These are phyloP conservation scores for Epizoanthus ramosus DNA, from an alignment of 92 coral and sea anemone species.

Conservation along the genomic window DNA sequence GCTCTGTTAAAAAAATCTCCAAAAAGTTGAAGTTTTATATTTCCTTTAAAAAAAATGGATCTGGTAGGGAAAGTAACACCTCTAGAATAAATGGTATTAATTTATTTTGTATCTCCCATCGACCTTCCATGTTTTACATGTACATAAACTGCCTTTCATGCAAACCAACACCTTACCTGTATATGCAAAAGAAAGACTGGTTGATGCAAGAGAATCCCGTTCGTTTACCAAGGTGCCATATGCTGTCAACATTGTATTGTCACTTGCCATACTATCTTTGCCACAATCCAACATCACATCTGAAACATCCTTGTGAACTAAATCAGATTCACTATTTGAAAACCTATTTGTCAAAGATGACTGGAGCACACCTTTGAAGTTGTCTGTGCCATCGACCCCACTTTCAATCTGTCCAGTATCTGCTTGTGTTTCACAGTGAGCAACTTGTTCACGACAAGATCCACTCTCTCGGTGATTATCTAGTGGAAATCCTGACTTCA, in stretches of 20 bases:
- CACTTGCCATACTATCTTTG: neutral
- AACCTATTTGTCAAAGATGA: too few species aligned
- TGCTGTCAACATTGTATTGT: neutral
- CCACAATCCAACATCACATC: neutral
- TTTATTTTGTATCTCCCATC: too few species aligned
- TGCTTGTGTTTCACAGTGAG: neutral
- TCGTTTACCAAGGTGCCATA: slow-evolving; percentile 18
- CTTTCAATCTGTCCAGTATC: neutral
- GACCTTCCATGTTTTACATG: neutral
- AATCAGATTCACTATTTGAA: neutral
- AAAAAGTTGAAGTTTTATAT: too few species aligned
- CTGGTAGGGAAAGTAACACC: too few species aligned
- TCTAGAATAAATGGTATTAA: too few species aligned
- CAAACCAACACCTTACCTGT: slow-evolving; percentile 64
- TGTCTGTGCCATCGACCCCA: too few species aligned
- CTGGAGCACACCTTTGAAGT: too few species aligned
- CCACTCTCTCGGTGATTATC: neutral
- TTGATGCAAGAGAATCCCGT: slow-evolving; percentile 76
- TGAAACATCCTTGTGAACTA: slow-evolving; percentile 9
- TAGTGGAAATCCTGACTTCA: neutral
- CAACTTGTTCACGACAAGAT: neutral
- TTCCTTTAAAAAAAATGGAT: too few species aligned
- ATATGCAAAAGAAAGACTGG: slow-evolving; percentile 76
- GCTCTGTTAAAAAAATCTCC: too few species aligned
- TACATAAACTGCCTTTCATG: too few species aligned